Base-by-base conservation (phyloP, 2,113 vertebrate species). In the Thinocorus orbignyianus region DNA sequence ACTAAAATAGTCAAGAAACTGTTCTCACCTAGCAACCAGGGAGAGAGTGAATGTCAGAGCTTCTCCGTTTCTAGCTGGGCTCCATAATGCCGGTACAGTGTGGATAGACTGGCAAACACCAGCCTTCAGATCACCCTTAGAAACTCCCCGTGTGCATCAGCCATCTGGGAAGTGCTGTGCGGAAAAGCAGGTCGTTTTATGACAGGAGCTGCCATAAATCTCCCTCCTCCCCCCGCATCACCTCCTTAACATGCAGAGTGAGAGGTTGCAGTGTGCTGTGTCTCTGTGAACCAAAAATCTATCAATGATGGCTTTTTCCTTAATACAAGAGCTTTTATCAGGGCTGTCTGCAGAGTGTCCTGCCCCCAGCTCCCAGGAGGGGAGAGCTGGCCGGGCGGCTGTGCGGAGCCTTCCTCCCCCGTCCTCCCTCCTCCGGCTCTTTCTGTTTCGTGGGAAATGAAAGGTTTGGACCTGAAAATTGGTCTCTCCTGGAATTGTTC, bases 1-100 rank as follows among this genome's bases (percentile, higher is more conserved):
- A 82, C 90, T 94, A 68, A 94, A 90, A 95, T 94, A 92, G 92
- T 87, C 61, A 9, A 97, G 94, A 82, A 91, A 41, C 93, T 89
- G 88, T 73, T 92, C 95, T 96, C 95, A 96, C 96, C 96, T 96
- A 95, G 96, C 96, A 97, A 95, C 96, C 86, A 9, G 81, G 52
- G 82, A 91, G 89, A 44, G 93, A 81, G 87, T 72, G 91, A 90
- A 81, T 91, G 88, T 86, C 89, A 44, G 92, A 78, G 84, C 93
- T 68, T 11, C 94, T 90, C 81, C 62, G 23, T 93, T 88, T 39
- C 84, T 66, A 49, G 86, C 96, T 14, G 74, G 72, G 92, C 94
- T 96, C 95, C 66, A 64, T 89, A 88, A 86, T 92, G 97, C 86
- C 2, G 11, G 89, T 61, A 72, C 95, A 86, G 88, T 89, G 96